Conservation (phyloP, 53 echinoderm and acorn worm species). For the Paelopatides confundens region DNA sequence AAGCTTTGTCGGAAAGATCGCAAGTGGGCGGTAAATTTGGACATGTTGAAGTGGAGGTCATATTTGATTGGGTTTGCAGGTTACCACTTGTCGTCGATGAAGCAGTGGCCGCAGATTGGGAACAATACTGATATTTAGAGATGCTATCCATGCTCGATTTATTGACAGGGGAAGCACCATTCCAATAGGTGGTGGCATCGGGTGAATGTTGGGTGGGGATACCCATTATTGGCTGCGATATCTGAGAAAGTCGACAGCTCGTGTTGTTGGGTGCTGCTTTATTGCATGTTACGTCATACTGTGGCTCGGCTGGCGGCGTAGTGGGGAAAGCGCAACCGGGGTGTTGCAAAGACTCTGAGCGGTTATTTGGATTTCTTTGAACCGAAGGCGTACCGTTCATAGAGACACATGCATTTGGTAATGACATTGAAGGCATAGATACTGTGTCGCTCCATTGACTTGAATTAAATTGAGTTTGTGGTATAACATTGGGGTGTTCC, state of each 20-base stretch:
- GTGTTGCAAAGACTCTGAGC: not conserved
- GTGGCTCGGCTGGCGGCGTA: slow-evolving; percentile 4
- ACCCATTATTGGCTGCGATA: not conserved
- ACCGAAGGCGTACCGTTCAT: not conserved
- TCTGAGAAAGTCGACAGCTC: slow-evolving; percentile 5
- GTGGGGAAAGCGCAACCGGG: not conserved
- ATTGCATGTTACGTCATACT: not conserved
- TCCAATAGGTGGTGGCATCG: not conserved
- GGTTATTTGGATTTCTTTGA: not conserved
- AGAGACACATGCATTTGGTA: not conserved
- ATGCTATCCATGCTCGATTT: not conserved
- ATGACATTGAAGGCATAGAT: not conserved
- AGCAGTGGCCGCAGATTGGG: not conserved
- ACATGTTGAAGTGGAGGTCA: not conserved
- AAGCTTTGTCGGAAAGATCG: not conserved
- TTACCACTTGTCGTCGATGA: not conserved
- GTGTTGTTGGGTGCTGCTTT: not conserved
- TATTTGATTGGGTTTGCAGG: not conserved
- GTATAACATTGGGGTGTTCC: not conserved
- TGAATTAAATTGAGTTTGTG: not conserved
- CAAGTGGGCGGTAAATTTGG: slow-evolving; percentile 2
- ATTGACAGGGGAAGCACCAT: not conserved
- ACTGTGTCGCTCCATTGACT: not conserved
- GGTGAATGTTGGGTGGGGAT: not conserved
- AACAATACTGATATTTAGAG: slow-evolving; percentile 13